Evolutionary conservation across 1,140 invertebrate genomes (phyloP).

Genomic region (Dendroctonus ponderosae): DNA sequence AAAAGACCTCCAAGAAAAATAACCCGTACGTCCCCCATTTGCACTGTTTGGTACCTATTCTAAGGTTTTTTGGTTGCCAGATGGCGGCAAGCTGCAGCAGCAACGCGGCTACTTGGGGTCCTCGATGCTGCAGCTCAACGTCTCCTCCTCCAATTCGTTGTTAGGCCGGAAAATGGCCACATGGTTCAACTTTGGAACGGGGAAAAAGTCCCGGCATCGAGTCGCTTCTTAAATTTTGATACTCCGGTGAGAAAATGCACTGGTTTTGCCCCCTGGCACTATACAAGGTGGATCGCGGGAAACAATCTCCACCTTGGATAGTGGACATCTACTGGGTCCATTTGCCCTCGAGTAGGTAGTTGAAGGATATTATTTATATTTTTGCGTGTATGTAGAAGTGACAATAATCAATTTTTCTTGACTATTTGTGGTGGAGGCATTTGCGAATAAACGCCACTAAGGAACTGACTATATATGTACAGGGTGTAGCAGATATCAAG

Average conservation of each 20-base stretch:
- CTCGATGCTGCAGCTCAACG: constrained; percentile 47
- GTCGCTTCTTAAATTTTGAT: constrained; percentile 53
- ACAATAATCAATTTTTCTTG: too few species aligned
- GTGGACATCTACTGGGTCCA: too few species aligned
- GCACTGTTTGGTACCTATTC: not conserved
- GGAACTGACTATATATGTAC: too few species aligned
- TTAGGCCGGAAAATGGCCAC: constrained; percentile 60
- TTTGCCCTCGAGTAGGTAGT: too few species aligned
- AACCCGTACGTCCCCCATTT: constrained; percentile 52
- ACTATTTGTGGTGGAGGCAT: too few species aligned
- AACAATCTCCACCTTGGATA: too few species aligned
- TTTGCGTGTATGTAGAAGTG: too few species aligned
- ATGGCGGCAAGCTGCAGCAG: constrained; percentile 55
- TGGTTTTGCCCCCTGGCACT: too few species aligned
- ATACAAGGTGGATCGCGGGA: too few species aligned
- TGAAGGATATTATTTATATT: too few species aligned
- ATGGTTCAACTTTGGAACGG: constrained; percentile 60
- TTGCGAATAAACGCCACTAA: too few species aligned
- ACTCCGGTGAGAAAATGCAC: not conserved
- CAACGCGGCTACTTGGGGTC: constrained; percentile 54
- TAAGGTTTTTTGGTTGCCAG: constrained; percentile 45
- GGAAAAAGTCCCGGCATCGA: constrained; percentile 53
- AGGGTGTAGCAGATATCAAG: too few species aligned
- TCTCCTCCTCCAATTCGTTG: constrained; percentile 37
- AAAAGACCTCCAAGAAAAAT: constrained; percentile 60